A percentile compares a stretch with the other conserved stretches of the same genome.
These are phyloP conservation scores for Baronia brevicornis DNA, from an alignment of 2,888 invertebrate species.

Conservation along the genomic window DNA sequence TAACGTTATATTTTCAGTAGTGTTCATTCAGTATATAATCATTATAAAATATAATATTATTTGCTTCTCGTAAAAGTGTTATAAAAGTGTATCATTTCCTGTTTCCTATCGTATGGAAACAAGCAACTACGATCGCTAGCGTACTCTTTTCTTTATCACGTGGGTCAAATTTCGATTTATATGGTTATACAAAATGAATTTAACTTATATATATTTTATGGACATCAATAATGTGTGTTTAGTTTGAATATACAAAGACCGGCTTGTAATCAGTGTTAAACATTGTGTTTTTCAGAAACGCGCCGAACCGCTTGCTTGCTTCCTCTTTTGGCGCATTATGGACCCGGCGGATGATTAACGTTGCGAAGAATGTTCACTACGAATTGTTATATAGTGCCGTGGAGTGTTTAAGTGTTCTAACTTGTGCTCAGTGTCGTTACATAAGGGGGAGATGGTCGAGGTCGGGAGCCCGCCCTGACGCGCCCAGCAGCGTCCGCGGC, in stretches of 20 bases:
- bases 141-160: conserved; percentile 71
- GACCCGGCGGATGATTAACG: conserved; percentile 63
- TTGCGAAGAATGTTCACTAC: conserved; percentile 38
- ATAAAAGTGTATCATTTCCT: conserved; percentile 66
- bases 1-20: conserved; percentile 7
- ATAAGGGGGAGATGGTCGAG: conserved; percentile 58
- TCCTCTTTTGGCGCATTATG: conserved; percentile 33
- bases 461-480: conserved; percentile 55
- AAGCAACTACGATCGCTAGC: conserved; percentile 66
- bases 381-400: conserved; percentile 41
- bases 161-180: conserved; percentile 68
- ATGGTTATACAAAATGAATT: conserved; percentile 30
- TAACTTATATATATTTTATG: conserved; percentile 23
- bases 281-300: conserved; percentile 65
- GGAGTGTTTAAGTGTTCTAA: conserved; percentile 52
- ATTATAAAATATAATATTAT: conserved; percentile 19
- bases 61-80: conserved; percentile 34
- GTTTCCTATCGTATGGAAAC: conserved; percentile 61
- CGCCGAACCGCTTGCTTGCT: conserved; percentile 45
- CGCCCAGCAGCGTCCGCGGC: conserved; percentile 63
- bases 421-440: conserved; percentile 43
- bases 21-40: conserved; percentile 17
- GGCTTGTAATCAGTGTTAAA: conserved; percentile 51
- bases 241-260: conserved; percentile 41
- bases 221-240: conserved; percentile 23